Evolutionary conservation across 2,888 invertebrate genomes (phyloP).

Genomic region (Cataglyphis livida): DNA sequence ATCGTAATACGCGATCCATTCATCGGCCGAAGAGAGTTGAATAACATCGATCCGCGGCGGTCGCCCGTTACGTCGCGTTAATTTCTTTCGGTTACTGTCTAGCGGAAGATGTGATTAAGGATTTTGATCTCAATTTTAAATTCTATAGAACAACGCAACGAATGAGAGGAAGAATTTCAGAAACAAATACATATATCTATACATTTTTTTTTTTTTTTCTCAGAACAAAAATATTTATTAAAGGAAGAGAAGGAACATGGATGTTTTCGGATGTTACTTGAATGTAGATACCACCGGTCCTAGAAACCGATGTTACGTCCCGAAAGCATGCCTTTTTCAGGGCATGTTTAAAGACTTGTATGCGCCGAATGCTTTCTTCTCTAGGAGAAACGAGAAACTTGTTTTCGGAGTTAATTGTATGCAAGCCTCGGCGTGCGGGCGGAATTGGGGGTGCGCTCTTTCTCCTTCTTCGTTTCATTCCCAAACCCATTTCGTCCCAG

Average conservation of each 20-base stretch:
- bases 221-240: neutral
- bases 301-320: slow-evolving; percentile 2
- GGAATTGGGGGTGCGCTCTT: neutral
- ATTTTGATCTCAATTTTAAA: neutral
- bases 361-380: neutral
- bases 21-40: neutral
- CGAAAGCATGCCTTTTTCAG: neutral
- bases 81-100: neutral
- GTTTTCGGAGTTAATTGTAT: slow-evolving; percentile 50
- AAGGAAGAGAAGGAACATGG: neutral
- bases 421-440: slow-evolving; percentile 9
- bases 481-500: slow-evolving; percentile 14
- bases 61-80: neutral
- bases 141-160: neutral
- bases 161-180: neutral
- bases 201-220: neutral
- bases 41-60: neutral
- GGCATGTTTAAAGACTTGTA: neutral
- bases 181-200: neutral
- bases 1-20: slow-evolving; percentile 14
- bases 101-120: neutral
- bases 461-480: slow-evolving; percentile 28
- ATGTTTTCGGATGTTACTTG: neutral
- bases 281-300: neutral
- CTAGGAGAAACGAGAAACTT: slow-evolving; percentile 15